These are phyloP conservation scores for Propithecus coquereli DNA, from an alignment of 2,113 vertebrate species.

Conservation along the genomic window DNA sequence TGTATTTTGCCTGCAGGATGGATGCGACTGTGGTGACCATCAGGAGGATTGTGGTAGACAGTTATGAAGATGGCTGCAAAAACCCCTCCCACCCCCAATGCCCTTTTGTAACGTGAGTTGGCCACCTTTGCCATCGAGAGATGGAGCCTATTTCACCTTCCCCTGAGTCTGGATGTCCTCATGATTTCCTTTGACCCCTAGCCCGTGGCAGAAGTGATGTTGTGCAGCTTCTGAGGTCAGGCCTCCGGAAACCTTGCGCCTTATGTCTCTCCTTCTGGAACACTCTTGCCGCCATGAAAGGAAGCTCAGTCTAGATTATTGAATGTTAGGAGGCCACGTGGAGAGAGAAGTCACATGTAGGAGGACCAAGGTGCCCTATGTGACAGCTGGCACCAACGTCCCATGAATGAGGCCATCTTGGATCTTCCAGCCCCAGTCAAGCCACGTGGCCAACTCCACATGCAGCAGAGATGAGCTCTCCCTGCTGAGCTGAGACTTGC, in stretches of 20 bases:
- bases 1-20: not conserved
- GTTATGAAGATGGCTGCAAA: not conserved
- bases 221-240: not conserved
- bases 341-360: not conserved
- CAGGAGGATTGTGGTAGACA: too few species aligned
- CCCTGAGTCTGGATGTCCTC: not conserved
- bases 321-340: not conserved
- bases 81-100: not conserved
- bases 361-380: not conserved
- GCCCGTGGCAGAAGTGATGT: not conserved
- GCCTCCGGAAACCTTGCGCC: not conserved
- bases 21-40: not conserved
- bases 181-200: not conserved
- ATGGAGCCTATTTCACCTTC: not conserved
- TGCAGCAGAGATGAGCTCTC: not conserved
- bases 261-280: not conserved
- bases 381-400: not conserved
- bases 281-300: not conserved
- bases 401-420: not conserved
- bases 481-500: not conserved
- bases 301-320: not conserved
- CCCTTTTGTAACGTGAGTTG: not conserved
- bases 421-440: not conserved
- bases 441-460: rapidly evolving
- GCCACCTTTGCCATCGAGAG: not conserved